Evolutionary conservation across 2,797 vertebrate species (phyloP).

Genomic region (Coreius guichenoti): DNA sequence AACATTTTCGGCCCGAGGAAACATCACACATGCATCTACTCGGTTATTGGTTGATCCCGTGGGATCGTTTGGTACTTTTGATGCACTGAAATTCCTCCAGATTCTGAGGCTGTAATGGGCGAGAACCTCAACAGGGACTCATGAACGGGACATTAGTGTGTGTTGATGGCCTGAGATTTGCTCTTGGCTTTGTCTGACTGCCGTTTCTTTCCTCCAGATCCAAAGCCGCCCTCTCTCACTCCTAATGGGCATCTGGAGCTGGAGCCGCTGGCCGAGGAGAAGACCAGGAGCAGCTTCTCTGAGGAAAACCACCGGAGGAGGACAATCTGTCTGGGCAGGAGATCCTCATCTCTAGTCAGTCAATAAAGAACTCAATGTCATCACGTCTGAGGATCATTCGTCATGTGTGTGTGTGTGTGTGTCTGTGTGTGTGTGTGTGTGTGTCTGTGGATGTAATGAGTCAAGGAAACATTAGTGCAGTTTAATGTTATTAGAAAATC

Average conservation of each 20-base stretch:
- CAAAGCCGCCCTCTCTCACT: constrained; percentile 89
- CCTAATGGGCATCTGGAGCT: constrained; percentile 96
- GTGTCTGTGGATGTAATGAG: constrained; percentile 43
- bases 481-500: constrained; percentile 53
- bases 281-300: constrained; percentile 78
- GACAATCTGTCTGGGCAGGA: constrained; percentile 87
- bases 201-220: constrained; percentile 75
- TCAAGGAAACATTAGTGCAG: constrained; percentile 53
- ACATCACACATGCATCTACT: background rate
- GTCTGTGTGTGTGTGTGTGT: background rate
- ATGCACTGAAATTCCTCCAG: background rate
- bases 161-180: background rate
- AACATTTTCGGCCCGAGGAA: background rate
- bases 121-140: background rate
- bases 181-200: background rate
- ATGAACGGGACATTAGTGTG: background rate
- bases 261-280: constrained; percentile 71
- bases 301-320: constrained; percentile 89
- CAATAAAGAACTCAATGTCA: background rate
- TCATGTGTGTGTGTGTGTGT: background rate
- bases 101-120: background rate
- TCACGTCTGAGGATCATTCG: background rate
- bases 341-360: constrained; percentile 79
- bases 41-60: background rate
- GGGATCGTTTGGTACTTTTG: background rate